Percentiles rank a stretch among this genome's conserved stretches.
Evolutionary conservation across 2,113 vertebrate genomes (phyloP).

Genomic region (Shinisaurus crocodilurus): DNA sequence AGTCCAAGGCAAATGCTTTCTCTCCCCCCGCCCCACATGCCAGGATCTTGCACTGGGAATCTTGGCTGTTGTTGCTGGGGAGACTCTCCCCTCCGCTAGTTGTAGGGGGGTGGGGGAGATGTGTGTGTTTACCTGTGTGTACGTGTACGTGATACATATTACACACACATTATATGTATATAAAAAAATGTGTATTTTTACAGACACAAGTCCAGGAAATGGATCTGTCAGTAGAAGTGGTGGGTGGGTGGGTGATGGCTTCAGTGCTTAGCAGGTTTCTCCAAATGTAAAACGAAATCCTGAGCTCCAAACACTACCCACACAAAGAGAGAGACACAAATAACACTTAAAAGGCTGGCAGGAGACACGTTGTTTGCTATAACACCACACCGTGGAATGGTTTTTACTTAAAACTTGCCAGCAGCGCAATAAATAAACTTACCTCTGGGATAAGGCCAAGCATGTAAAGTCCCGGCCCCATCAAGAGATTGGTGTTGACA

Average conservation of each 20-base stretch:
- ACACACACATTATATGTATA: background rate
- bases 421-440: constrained; percentile 13
- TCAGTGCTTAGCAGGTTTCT: background rate
- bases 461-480: background rate
- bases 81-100: too few species aligned
- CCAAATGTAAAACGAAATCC: background rate
- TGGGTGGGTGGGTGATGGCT: background rate
- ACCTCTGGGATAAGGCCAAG: background rate
- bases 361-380: constrained; percentile 9
- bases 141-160: background rate
- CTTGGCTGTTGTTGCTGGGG: background rate
- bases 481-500: background rate
- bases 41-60: too few species aligned
- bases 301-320: constrained; percentile 11
- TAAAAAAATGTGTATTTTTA: too few species aligned
- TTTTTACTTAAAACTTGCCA: constrained; percentile 12
- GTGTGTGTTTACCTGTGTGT: background rate
- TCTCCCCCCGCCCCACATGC: background rate
- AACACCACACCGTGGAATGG: background rate
- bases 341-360: constrained; percentile 19
- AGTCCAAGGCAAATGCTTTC: background rate
- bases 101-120: background rate
- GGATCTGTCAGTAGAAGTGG: background rate
- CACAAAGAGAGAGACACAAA: background rate
- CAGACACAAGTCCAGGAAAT: background rate